Percentiles rank a stretch among this genome's conserved stretches.
Conservation (phyloP, 2,113 vertebrate genomes). For the Anarhynchus alexandrinus region DNA sequence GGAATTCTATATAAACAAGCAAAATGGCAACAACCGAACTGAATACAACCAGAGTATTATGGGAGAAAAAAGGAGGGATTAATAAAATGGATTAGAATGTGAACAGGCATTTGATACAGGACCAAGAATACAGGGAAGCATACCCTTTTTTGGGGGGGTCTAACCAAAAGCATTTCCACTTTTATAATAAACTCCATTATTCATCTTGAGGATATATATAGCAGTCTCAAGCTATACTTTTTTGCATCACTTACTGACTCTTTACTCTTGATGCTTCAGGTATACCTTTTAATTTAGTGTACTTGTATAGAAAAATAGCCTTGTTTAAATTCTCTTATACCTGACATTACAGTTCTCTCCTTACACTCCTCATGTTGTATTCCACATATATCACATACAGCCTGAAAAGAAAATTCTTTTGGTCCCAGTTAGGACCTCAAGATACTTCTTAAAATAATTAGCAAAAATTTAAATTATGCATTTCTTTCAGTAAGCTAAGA, state of each 20-base stretch:
- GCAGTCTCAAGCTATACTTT: background rate
- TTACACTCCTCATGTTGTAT: background rate
- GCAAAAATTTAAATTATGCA: background rate
- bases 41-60: background rate
- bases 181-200: background rate
- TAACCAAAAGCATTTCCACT: background rate
- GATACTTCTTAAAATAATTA: background rate
- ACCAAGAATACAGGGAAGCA: background rate
- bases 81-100: background rate
- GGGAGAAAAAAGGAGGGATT: background rate
- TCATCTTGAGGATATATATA: background rate
- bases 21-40: background rate
- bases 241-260: background rate
- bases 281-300: background rate
- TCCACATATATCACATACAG: background rate
- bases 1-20: constrained; percentile 45
- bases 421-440: background rate
- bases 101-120: background rate
- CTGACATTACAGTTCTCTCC: background rate
- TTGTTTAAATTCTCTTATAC: background rate
- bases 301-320: background rate
- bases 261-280: background rate
- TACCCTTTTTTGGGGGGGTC: background rate
- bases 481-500: background rate
- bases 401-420: background rate